Percentiles rank a stretch among this genome's conserved stretches.
These are phyloP conservation scores for Drosophila elegans DNA, from an alignment of 1,140 invertebrate species.

Conservation along the genomic window DNA sequence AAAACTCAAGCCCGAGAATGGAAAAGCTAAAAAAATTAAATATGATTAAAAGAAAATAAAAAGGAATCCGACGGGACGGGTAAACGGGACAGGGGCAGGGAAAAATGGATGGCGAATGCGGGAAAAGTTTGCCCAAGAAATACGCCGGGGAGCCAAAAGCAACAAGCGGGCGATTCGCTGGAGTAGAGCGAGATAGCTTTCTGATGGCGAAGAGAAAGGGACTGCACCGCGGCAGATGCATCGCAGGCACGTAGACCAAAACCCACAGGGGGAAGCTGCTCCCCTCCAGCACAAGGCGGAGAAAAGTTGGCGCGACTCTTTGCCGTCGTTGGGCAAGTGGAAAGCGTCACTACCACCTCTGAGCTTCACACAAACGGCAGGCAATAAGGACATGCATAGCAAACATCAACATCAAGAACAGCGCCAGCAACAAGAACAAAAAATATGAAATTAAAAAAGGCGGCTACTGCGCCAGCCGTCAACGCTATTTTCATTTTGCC, in stretches of 20 bases:
- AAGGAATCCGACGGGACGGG: slow-evolving; percentile 19
- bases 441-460: slow-evolving; percentile 47
- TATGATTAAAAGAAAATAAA: slow-evolving; percentile 83
- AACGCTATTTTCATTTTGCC: slow-evolving; percentile 75
- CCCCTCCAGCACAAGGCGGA: background rate
- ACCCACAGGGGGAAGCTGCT: slow-evolving; percentile 8
- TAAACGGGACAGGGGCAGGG: background rate
- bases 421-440: slow-evolving; percentile 34
- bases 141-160: slow-evolving; percentile 62
- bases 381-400: slow-evolving; percentile 38
- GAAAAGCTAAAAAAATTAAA: slow-evolving; percentile 80
- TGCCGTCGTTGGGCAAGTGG: slow-evolving; percentile 18
- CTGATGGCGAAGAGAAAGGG: background rate
- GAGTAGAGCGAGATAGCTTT: slow-evolving; percentile 6
- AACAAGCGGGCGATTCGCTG: slow-evolving; percentile 60
- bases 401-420: slow-evolving; percentile 34
- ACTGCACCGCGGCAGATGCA: slow-evolving; percentile 56
- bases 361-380: background rate
- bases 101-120: slow-evolving; percentile 5
- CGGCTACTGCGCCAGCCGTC: slow-evolving; percentile 41
- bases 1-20: slow-evolving; percentile 57
- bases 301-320: slow-evolving; percentile 17
- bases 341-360: slow-evolving; percentile 20
- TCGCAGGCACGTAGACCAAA: slow-evolving; percentile 59
- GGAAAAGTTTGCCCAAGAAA: slow-evolving; percentile 60